Evolutionary conservation across 2,797 vertebrate species (phyloP).

Genomic region (Anguilla pacifica): DNA sequence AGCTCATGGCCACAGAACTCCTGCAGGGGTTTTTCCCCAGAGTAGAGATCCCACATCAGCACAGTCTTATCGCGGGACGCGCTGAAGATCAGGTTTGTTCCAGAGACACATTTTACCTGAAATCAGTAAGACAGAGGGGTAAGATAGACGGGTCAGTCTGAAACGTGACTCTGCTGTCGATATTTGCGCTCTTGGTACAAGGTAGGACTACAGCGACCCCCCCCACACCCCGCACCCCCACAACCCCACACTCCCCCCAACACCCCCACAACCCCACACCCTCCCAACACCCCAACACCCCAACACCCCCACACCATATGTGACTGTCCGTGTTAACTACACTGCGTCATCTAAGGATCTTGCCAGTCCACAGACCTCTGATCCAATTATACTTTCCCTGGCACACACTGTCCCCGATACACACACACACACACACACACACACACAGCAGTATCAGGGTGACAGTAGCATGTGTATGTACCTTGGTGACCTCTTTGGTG

Average conservation of each 20-base stretch:
- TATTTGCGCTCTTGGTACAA: neutral
- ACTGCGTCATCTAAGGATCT: too few relatives aligned
- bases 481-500: conserved; percentile 91
- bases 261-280: too few relatives aligned
- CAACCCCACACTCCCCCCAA: too few relatives aligned
- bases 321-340: too few relatives aligned
- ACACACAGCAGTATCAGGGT: conserved; percentile 21
- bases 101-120: conserved; percentile 80
- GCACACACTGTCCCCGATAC: too few relatives aligned
- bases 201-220: neutral
- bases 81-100: conserved; percentile 85
- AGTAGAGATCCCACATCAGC: conserved; percentile 87
- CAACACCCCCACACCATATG: too few relatives aligned
- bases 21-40: conserved; percentile 76
- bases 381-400: too few relatives aligned
- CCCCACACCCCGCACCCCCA: neutral
- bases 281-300: too few relatives aligned
- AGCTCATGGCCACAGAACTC: conserved; percentile 85
- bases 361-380: too few relatives aligned
- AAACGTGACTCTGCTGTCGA: neutral
- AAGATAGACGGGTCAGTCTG: neutral
- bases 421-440: conserved; percentile 35
- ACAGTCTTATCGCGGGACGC: conserved; percentile 89
- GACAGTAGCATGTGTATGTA: conserved; percentile 53
- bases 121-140: conserved; percentile 20